Evolutionary conservation across 1,140 invertebrate species (phyloP), one percentile per base, ranked within the genome.

Genomic region (Epicauta chinensis): DNA sequence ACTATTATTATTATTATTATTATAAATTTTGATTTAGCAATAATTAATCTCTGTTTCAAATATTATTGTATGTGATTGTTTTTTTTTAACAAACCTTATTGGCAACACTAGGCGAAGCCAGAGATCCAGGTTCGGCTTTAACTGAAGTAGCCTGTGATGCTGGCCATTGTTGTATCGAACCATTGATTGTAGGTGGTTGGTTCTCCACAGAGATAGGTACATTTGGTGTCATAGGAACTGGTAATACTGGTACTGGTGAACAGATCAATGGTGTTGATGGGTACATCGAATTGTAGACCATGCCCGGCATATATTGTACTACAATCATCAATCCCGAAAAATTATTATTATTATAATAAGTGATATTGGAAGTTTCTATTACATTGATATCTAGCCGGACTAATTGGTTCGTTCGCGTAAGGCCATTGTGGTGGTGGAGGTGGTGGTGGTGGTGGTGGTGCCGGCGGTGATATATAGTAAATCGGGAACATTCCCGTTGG

Each of bases 101-200:
- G 17, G 59, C 64, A 34, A 67, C 53, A 50, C 64, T 69, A 15
- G 68, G 71, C 6, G 73, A 75, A 16, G 71, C 70, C 30, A 72
- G 69, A 15, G 72, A 75, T 16, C 71, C 78, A 3, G 78, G 77
- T 58, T 83, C 81, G 0, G 75, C 81, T 61, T 82, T 82, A 0
- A 81, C 71, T 12, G 79, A 81, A 0, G 80, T 81, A 2, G 77
- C 76, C 62, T 77, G 78, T 16, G 77, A 80, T 0, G 74, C 70
- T 9, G 79, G 71, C 11, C 71, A 63, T 47, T 77, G 69, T n/a
- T n/a, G 30, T 68, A 62, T 53, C 68, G 67, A 9, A 64, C 52
- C 2, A 51, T 47, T 2, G 55, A 36, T 17, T 23, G 23, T 23
- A 3, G 30, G 14, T 48, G 49, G 39, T 23, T 23, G 34, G 11